Evolutionary conservation across 2,888 invertebrate species (phyloP).

Genomic region (Cistogaster globosa): DNA sequence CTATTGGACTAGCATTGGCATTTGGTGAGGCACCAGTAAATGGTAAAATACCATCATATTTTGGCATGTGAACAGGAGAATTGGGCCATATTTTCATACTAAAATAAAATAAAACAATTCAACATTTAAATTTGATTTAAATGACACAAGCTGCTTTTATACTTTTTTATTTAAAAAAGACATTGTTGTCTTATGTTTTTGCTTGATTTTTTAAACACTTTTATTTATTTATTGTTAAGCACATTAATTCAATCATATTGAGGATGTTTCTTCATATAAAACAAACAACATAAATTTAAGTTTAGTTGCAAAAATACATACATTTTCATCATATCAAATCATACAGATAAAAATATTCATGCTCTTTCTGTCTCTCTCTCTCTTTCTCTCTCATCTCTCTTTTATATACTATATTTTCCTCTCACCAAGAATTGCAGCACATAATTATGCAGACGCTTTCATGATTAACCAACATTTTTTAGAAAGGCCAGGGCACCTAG

Average conservation of each 20-base stretch:
- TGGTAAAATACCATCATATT: slow-evolving; percentile 82
- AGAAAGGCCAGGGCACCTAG: too few relatives aligned
- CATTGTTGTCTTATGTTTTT: neutral
- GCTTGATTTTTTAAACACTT: neutral
- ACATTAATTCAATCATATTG: slow-evolving; percentile 5
- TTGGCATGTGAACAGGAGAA: slow-evolving; percentile 83
- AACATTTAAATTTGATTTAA: neutral
- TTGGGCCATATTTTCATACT: slow-evolving; percentile 83
- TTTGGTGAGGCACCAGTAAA: slow-evolving; percentile 79
- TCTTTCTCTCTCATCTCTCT: neutral
- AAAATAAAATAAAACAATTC: slow-evolving; percentile 33
- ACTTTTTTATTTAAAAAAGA: slow-evolving; percentile 16
- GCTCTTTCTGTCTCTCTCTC: slow-evolving; percentile 4
- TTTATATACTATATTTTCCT: too few relatives aligned
- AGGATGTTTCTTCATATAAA: slow-evolving; percentile 1
- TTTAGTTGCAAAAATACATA: slow-evolving; percentile 4
- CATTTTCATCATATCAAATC: too few relatives aligned
- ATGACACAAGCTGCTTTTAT: neutral
- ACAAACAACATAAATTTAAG: slow-evolving; percentile 20
- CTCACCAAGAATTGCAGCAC: neutral
- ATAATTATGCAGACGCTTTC: neutral
- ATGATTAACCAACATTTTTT: too few relatives aligned
- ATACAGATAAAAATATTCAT: slow-evolving; percentile 6
- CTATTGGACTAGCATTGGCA: slow-evolving; percentile 81
- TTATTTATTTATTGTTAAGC: slow-evolving; percentile 5